These are phyloP conservation scores for Lasioglossum lativentre DNA, from an alignment of 2,888 invertebrate species.

Conservation along the genomic window DNA sequence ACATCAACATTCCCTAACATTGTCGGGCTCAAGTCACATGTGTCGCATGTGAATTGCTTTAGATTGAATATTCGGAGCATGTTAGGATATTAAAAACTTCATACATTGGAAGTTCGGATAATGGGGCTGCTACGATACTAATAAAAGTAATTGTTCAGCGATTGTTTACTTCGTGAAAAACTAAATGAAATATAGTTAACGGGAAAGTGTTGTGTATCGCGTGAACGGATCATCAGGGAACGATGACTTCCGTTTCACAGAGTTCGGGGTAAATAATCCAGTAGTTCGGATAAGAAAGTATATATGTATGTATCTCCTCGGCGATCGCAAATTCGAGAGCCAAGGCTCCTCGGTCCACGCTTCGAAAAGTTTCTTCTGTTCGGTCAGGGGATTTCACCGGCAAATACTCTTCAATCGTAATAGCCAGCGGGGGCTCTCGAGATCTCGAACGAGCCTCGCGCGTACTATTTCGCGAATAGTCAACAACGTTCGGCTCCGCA, in stretches of 20 bases:
- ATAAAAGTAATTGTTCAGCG: neutral
- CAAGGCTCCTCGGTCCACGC: neutral
- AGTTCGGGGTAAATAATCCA: neutral
- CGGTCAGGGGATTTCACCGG: constrained; percentile 16
- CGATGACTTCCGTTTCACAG: neutral
- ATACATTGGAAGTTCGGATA: too few relatives aligned
- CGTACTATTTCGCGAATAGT: constrained; percentile 55
- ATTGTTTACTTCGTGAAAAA: too few relatives aligned
- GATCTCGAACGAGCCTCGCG: constrained; percentile 39
- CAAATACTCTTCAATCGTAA: constrained; percentile 46
- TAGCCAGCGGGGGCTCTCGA: constrained; percentile 47
- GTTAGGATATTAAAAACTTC: too few relatives aligned
- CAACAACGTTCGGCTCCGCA: constrained; percentile 43
- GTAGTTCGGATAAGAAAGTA: neutral
- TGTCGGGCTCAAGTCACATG: too few relatives aligned
- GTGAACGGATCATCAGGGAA: neutral
- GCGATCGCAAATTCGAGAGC: neutral
- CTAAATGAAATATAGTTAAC: neutral
- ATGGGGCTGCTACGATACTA: too few relatives aligned
- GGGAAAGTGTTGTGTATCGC: neutral
- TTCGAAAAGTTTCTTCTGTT: constrained; percentile 33
- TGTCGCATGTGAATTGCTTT: too few relatives aligned
- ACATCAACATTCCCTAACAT: too few relatives aligned
- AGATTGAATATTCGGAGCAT: too few relatives aligned
- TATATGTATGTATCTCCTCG: too few relatives aligned